phyloP scores from a whole-genome alignment of 1,140 invertebrate genomes.

The Rhysida immarginata region DNA sequence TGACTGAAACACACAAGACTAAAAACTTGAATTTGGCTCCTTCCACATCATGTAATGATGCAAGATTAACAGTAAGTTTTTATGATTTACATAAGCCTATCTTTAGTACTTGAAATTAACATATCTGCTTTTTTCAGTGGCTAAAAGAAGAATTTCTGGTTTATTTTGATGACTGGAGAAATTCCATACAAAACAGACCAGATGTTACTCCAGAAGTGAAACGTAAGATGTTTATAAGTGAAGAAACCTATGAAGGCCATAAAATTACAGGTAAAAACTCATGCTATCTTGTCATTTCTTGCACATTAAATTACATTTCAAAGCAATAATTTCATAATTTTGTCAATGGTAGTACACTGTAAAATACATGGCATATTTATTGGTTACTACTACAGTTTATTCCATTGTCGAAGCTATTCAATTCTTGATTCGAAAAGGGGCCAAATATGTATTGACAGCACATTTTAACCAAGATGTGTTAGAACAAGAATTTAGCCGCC shows the following conservation, averaged over 20 bases:
- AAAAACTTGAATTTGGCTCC: not conserved
- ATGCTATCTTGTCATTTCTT: not conserved
- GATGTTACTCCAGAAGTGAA: not conserved
- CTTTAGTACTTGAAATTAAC: not conserved
- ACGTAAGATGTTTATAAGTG: not conserved
- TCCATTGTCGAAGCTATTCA: not conserved
- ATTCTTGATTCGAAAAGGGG: not conserved
- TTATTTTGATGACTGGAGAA: not conserved
- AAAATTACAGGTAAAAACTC: constrained; percentile 5
- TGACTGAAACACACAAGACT: not conserved
- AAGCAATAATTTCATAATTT: not conserved
- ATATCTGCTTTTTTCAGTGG: constrained; percentile 3
- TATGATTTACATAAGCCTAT: not conserved
- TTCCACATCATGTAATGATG: not conserved
- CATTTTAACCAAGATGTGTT: constrained; percentile 1
- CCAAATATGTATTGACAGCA: not conserved
- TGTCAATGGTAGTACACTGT: not conserved
- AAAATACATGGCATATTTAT: not conserved
- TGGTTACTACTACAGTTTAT: not conserved
- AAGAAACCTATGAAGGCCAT: not conserved
- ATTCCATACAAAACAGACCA: not conserved
- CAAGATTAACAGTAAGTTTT: constrained; percentile 4
- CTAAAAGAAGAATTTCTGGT: not conserved
- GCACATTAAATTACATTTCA: not conserved
- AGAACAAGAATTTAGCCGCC: not conserved